A percentile compares a stretch with the other conserved stretches of the same genome.
Evolutionary conservation across 2,113 vertebrate genomes (phyloP).

Genomic region (Heterochromis multidens): DNA sequence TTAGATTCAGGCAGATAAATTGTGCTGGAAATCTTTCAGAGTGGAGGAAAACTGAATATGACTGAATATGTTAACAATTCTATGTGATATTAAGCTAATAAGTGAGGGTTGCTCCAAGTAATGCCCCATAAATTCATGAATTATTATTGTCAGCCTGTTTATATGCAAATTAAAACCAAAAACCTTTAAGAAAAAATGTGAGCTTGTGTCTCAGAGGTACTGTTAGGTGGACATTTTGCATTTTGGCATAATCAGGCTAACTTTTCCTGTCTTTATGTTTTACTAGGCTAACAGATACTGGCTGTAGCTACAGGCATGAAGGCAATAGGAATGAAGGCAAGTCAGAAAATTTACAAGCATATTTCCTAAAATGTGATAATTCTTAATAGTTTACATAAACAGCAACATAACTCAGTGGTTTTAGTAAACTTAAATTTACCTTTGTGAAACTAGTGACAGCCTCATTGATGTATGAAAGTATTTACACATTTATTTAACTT

Average conservation of each 20-base stretch:
- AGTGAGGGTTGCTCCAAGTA: neutral
- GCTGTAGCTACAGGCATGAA: neutral
- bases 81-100: neutral
- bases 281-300: neutral
- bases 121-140: neutral
- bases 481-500: neutral
- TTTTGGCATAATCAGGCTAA: neutral
- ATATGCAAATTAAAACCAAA: neutral
- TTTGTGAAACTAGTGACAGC: neutral
- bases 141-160: neutral
- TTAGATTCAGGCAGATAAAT: neutral
- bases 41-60: neutral
- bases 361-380: neutral
- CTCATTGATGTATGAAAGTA: neutral
- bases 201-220: neutral
- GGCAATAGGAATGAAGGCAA: neutral
- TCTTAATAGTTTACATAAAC: neutral
- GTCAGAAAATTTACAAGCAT: neutral
- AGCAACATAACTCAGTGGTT: neutral
- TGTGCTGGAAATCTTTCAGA: neutral
- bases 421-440: neutral
- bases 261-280: neutral
- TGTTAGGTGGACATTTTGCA: neutral
- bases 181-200: neutral
- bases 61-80: neutral